A percentile compares a stretch with the other conserved stretches of the same genome.
Conservation (phyloP, 2,888 invertebrate species). For the Tillus elongatus region DNA sequence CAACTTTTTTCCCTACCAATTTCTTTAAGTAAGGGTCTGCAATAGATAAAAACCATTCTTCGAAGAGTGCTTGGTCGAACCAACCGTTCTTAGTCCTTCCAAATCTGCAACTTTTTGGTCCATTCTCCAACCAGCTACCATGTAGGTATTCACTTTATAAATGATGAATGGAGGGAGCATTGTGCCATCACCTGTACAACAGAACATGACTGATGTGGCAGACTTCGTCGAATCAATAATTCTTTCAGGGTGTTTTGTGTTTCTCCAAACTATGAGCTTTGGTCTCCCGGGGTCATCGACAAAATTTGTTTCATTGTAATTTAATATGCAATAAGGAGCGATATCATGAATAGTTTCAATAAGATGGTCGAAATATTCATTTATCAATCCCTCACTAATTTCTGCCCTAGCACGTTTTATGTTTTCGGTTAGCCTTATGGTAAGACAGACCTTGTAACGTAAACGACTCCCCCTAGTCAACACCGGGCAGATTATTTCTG, state of each 20-base stretch:
- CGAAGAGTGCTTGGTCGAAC: slow-evolving; percentile 20
- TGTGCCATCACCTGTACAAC: slow-evolving; percentile 23
- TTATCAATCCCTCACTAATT: neutral
- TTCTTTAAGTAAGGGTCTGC: slow-evolving; percentile 21
- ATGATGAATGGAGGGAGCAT: slow-evolving; percentile 18
- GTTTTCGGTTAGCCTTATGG: neutral
- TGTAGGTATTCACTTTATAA: slow-evolving; percentile 27
- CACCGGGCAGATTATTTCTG: no score
- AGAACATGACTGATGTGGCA: slow-evolving; percentile 25
- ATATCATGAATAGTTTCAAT: slow-evolving; percentile 8
- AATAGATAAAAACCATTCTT: slow-evolving; percentile 20
- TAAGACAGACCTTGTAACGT: no score
- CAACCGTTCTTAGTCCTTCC: slow-evolving; percentile 25
- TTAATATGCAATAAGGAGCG: slow-evolving; percentile 22
- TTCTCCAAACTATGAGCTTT: slow-evolving; percentile 24
- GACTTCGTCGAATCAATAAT: slow-evolving; percentile 16
- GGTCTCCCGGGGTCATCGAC: slow-evolving; percentile 29
- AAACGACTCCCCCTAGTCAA: no score
- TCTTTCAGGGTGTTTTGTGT: slow-evolving; percentile 28
- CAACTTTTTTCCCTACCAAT: no score
- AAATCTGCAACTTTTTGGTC: slow-evolving; percentile 29
- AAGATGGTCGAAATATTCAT: neutral
- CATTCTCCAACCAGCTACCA: slow-evolving; percentile 24
- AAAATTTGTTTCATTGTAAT: slow-evolving; percentile 33
- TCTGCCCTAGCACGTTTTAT: neutral